A percentile compares a stretch with the other conserved stretches of the same genome.
Evolutionary conservation across 2,888 invertebrate species (phyloP).

Genomic region (Andricus quercusramuli): DNA sequence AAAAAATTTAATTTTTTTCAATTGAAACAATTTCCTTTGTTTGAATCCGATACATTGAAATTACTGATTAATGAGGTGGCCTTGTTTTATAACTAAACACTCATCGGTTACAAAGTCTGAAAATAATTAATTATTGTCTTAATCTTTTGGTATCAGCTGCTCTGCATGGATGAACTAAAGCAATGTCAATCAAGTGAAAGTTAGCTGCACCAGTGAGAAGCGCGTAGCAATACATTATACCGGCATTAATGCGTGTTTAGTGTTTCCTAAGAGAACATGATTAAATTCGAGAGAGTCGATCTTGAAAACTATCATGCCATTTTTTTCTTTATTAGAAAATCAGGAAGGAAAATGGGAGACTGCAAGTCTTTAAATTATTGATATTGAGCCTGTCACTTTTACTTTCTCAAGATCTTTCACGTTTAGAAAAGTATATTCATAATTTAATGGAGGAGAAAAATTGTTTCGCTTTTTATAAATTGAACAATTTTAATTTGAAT

Average conservation of each 20-base stretch:
- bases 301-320: not conserved
- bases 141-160: conserved; percentile 22
- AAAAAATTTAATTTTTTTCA: not conserved
- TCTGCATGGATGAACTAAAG: conserved; percentile 23
- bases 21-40: not conserved
- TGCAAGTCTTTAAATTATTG: not conserved
- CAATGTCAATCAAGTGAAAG: conserved; percentile 41
- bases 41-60: not conserved
- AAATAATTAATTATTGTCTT: conserved; percentile 28
- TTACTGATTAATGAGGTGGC: not conserved
- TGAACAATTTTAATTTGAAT: not conserved
- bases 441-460: not conserved
- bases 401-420: conserved; percentile 21
- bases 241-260: not conserved
- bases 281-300: not conserved
- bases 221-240: not conserved
- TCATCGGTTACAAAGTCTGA: conserved; percentile 16
- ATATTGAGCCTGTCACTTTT: not conserved
- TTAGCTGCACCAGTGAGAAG: conserved; percentile 25
- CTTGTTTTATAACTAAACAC: conserved; percentile 11
- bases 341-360: not conserved
- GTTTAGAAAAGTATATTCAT: not conserved
- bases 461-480: not conserved
- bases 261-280: not conserved
- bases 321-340: conserved; percentile 10